These are phyloP conservation scores for Penaeus chinensis DNA, from an alignment of 1,140 invertebrate genomes.

Conservation along the genomic window DNA sequence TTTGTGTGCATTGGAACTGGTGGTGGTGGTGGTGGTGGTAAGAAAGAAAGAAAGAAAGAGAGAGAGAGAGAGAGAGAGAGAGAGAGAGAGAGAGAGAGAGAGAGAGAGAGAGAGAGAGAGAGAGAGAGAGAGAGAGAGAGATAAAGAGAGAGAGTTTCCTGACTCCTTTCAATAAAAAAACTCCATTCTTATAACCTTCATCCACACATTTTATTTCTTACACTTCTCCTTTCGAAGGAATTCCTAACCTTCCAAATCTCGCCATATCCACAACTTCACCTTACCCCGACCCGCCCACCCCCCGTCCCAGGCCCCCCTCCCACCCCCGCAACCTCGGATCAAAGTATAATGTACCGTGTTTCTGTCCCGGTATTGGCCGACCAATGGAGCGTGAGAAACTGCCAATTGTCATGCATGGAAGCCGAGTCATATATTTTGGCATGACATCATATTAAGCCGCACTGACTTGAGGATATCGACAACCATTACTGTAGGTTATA, in stretches of 20 bases:
- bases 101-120: background rate
- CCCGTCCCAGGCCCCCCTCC: background rate
- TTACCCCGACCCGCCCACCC: too few species aligned
- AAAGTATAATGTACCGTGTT: too few species aligned
- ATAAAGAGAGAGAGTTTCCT: too few species aligned
- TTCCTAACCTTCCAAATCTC: too few species aligned
- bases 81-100: constrained; percentile 4
- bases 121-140: too few species aligned
- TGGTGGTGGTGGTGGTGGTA: background rate
- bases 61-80: background rate
- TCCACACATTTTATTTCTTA: too few species aligned
- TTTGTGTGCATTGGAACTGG: too few species aligned
- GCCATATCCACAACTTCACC: too few species aligned
- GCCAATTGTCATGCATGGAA: constrained; percentile 48
- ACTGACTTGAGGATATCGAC: constrained; percentile 16
- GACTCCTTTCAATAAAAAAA: too few species aligned
- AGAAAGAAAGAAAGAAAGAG: constrained; percentile 12
- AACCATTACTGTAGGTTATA: constrained; percentile 18
- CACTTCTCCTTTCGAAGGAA: too few species aligned
- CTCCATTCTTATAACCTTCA: too few species aligned
- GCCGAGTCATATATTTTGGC: constrained; percentile 21
- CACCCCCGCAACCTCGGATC: too few species aligned
- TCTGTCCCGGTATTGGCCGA: constrained; percentile 1
- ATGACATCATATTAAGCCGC: constrained; percentile 24
- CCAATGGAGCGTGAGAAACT: constrained; percentile 47